Percentiles rank a stretch among this genome's conserved stretches.
Conservation (phyloP, 2,113 vertebrate species). For the Leptosomus discolor region DNA sequence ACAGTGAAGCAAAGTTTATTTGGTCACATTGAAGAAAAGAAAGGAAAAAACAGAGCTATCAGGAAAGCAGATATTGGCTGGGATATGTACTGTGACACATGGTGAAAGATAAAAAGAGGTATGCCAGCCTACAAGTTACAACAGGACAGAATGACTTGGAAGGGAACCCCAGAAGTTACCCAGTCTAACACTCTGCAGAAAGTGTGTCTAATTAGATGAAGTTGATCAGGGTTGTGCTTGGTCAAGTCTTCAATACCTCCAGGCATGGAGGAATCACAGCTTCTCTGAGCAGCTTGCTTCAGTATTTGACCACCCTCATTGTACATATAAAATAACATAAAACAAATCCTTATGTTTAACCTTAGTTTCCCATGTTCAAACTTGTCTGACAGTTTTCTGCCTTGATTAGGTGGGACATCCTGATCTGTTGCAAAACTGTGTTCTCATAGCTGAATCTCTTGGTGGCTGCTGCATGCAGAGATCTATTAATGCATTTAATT, state of each 20-base stretch:
- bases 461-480: not conserved
- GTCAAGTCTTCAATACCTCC: not conserved
- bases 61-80: not conserved
- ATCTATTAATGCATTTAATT: not conserved
- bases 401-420: not conserved
- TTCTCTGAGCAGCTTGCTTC: not conserved
- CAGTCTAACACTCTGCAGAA: accelerated
- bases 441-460: not conserved
- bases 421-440: not conserved
- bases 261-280: not conserved
- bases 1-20: not conserved
- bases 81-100: not conserved
- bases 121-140: not conserved
- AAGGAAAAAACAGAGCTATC: not conserved
- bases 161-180: not conserved
- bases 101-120: not conserved
- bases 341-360: not conserved
- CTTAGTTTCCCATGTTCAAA: not conserved
- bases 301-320: not conserved
- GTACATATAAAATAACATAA: not conserved
- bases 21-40: not conserved
- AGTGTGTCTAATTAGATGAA: not conserved
- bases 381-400: not conserved
- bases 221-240: not conserved
- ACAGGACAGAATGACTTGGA: not conserved